A percentile compares a stretch with the other conserved stretches of the same genome.
Evolutionary conservation across 2,888 invertebrate species (phyloP).

Genomic region (Drosophila kanekoi): DNA sequence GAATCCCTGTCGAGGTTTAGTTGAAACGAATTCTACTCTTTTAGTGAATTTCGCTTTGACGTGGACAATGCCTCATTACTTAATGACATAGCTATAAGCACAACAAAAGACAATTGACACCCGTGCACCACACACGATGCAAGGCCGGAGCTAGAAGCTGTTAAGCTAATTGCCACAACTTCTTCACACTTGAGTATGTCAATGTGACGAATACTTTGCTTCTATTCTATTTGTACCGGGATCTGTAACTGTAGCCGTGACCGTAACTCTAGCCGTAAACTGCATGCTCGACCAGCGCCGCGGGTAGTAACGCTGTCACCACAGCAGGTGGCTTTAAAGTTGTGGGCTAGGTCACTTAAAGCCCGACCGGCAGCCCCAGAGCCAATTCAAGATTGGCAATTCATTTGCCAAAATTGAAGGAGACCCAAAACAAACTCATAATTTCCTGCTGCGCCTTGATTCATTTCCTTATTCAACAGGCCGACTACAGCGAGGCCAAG

Average conservation of each 20-base stretch:
- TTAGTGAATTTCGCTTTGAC: slow-evolving; percentile 39
- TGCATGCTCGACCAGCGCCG: slow-evolving; percentile 42
- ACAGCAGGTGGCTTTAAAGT: slow-evolving; percentile 78
- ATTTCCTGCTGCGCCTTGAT: slow-evolving; percentile 83
- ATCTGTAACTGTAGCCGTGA: slow-evolving; percentile 42
- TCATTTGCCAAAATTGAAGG: slow-evolving; percentile 60
- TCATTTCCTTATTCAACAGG: slow-evolving; percentile 81
- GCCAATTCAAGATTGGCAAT: slow-evolving; percentile 55
- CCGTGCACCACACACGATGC: slow-evolving; percentile 39
- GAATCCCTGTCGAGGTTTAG: too few relatives aligned
- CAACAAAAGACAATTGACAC: slow-evolving; percentile 68
- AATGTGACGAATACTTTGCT: slow-evolving; percentile 66
- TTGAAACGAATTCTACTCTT: slow-evolving; percentile 7
- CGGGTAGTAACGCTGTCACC: slow-evolving; percentile 26
- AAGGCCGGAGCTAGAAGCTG: slow-evolving; percentile 62
- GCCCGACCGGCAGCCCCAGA: slow-evolving; percentile 40
- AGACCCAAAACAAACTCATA: slow-evolving; percentile 66
- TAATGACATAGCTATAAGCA: slow-evolving; percentile 68
- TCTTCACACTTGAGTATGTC: slow-evolving; percentile 73
- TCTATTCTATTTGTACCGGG: slow-evolving; percentile 22
- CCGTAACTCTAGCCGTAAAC: slow-evolving; percentile 27
- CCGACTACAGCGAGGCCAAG: slow-evolving; percentile 74
- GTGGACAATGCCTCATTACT: slow-evolving; percentile 80
- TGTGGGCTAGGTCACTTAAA: slow-evolving; percentile 46
- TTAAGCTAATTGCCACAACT: slow-evolving; percentile 81